Evolutionary conservation across 2,888 invertebrate species (phyloP).

Genomic region (Panopea generosa): DNA sequence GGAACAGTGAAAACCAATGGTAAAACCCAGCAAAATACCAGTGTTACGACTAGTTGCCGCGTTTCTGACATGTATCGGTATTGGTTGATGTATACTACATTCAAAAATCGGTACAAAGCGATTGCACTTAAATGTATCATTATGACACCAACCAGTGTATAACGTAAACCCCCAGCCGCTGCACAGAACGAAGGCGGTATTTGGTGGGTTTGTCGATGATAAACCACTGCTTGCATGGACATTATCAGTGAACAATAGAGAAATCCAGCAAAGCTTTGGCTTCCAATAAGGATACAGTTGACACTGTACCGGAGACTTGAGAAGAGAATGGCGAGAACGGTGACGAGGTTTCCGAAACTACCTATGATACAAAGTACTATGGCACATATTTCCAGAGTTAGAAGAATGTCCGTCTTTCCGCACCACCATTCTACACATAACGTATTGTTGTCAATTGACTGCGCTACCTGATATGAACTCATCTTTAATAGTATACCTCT

Average conservation of each 20-base stretch:
- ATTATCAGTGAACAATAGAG: conserved; percentile 74
- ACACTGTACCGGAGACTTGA: conserved; percentile 75
- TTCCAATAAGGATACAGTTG: conserved; percentile 78
- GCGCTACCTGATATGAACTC: too few relatives aligned
- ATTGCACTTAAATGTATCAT: conserved; percentile 74
- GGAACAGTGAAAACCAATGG: conserved; percentile 72
- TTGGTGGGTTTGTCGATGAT: conserved; percentile 64
- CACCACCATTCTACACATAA: conserved; percentile 68
- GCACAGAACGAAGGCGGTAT: conserved; percentile 66
- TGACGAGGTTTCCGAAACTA: conserved; percentile 75
- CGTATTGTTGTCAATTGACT: too few relatives aligned
- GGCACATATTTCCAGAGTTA: conserved; percentile 68
- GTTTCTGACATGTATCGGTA: conserved; percentile 69
- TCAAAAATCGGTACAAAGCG: conserved; percentile 75
- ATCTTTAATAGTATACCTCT: too few relatives aligned
- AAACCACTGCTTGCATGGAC: conserved; percentile 76
- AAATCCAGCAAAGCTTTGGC: conserved; percentile 75
- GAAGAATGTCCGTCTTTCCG: conserved; percentile 59
- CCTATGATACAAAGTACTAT: conserved; percentile 71
- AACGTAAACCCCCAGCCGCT: conserved; percentile 72
- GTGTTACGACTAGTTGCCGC: conserved; percentile 58
- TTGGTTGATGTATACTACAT: conserved; percentile 71
- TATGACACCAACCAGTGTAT: conserved; percentile 74
- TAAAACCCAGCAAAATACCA: conserved; percentile 73
- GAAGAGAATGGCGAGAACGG: conserved; percentile 76